Conservation (phyloP, 2,113 vertebrate genomes). For the Indri indri region DNA sequence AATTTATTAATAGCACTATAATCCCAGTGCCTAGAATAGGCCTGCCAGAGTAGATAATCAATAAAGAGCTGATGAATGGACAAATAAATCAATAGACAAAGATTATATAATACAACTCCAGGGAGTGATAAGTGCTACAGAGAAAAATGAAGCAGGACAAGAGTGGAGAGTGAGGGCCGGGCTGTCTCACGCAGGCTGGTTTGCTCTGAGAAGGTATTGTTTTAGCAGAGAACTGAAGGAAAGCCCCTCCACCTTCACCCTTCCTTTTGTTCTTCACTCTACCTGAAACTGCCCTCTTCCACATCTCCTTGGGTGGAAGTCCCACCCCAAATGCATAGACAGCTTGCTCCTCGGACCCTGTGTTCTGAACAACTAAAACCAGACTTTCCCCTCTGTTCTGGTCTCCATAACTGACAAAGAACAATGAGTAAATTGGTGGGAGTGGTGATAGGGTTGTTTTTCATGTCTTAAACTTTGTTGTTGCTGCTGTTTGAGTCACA, state of each 20-base stretch:
- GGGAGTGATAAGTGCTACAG: background rate
- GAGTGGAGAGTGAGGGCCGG: background rate
- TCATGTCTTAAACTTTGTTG: background rate
- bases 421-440: background rate
- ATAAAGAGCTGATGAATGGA: background rate
- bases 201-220: background rate
- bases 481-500: background rate
- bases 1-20: background rate
- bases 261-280: background rate
- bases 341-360: background rate
- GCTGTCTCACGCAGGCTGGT: background rate
- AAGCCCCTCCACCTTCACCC: background rate
- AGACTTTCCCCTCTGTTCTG: background rate
- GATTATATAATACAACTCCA: background rate
- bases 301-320: background rate
- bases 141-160: constrained; percentile 10
- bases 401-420: background rate
- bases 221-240: background rate
- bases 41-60: background rate
- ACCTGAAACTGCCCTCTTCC: background rate
- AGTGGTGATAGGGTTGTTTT: background rate
- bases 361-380: background rate
- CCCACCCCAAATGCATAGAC: background rate
- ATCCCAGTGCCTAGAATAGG: background rate
- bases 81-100: constrained; percentile 4